Percentiles rank a stretch among this genome's conserved stretches.
Evolutionary conservation across 1,140 invertebrate species (phyloP).

Genomic region (Lucilia sericata): DNA sequence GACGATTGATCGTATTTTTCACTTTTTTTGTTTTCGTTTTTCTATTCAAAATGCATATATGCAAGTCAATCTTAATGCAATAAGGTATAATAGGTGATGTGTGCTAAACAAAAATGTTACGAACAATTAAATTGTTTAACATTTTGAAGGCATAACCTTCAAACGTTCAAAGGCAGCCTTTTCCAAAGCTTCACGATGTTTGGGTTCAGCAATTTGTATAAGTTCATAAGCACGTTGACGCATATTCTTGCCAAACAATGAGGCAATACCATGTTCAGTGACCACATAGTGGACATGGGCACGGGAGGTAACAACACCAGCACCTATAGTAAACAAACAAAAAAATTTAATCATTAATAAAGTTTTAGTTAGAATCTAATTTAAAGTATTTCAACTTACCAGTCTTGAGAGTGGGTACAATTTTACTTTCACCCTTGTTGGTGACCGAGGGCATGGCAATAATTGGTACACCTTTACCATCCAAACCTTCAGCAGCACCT

Average conservation of each 20-base stretch:
- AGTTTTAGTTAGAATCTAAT: neutral
- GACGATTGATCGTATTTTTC: neutral
- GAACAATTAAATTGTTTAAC: neutral
- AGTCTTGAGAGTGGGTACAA: constrained; percentile 84
- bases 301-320: constrained; percentile 92
- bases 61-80: neutral
- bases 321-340: constrained; percentile 73
- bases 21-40: neutral
- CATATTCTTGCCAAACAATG: constrained; percentile 89
- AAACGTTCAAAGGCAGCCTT: constrained; percentile 90
- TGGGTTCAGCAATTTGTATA: constrained; percentile 91
- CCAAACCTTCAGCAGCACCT: constrained; percentile 89
- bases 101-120: neutral
- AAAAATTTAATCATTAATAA: neutral
- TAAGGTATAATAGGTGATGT: constrained; percentile 1
- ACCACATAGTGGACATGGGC: constrained; percentile 95
- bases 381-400: constrained; percentile 71
- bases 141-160: constrained; percentile 84
- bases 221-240: constrained; percentile 89
- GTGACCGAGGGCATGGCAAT: constrained; percentile 91
- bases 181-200: constrained; percentile 87
- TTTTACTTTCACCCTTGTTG: constrained; percentile 89
- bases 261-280: constrained; percentile 92
- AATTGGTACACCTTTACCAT: constrained; percentile 92
- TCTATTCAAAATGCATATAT: constrained; percentile 12